A percentile compares a stretch with the other conserved stretches of the same genome.
Evolutionary conservation across 2,113 vertebrate species (phyloP).

Genomic region (Natator depressus): DNA sequence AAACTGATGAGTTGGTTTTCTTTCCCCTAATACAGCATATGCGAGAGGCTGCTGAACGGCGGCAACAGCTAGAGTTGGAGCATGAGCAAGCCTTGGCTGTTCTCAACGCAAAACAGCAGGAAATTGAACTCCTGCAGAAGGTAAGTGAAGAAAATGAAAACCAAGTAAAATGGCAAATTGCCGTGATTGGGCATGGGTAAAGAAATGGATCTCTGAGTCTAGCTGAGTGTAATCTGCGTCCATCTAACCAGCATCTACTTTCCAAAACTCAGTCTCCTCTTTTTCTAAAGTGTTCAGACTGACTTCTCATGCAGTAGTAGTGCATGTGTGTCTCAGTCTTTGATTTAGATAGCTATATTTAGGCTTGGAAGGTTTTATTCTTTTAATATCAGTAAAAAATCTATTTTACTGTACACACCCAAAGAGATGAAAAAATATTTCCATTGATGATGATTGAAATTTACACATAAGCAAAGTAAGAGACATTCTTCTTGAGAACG

Average conservation of each 20-base stretch:
- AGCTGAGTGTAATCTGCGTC: not conserved
- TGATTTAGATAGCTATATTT: not conserved
- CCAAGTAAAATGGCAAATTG: not conserved
- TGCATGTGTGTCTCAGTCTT: not conserved
- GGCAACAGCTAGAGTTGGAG: conserved; percentile 99
- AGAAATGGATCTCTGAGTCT: not conserved
- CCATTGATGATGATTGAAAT: not conserved
- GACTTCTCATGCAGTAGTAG: not conserved
- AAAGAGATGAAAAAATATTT: not conserved
- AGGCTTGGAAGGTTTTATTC: not conserved
- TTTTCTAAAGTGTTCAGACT: fast-evolving
- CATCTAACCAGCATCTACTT: not conserved
- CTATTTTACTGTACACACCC: not conserved
- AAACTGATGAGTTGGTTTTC: not conserved
- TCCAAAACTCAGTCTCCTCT: not conserved
- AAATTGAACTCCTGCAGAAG: conserved; percentile 98
- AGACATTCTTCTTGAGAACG: not conserved
- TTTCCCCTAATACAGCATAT: conserved; percentile 87
- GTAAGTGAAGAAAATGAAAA: conserved; percentile 71
- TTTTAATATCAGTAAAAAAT: not conserved
- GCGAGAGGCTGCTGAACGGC: conserved; percentile 97
- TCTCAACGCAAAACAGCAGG: conserved; percentile 98
- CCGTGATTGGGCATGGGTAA: fast-evolving
- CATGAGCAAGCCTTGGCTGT: conserved; percentile 98
- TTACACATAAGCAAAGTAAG: not conserved